A percentile compares a stretch with the other conserved stretches of the same genome.
Conservation (phyloP, 2,888 invertebrate species). For the Phaedon cochleariae region DNA sequence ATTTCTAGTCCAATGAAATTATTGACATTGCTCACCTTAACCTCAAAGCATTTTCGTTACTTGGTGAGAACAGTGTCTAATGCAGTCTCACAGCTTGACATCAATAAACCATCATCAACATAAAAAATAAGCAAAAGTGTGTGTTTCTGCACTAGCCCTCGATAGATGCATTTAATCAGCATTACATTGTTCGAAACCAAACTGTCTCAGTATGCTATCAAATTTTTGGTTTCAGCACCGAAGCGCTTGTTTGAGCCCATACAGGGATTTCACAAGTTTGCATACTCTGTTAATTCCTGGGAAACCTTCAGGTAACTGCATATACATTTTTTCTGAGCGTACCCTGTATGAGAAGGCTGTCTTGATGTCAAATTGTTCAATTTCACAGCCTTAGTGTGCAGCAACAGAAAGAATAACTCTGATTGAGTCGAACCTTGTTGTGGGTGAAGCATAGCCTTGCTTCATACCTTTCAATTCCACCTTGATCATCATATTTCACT, state of each 20-base stretch:
- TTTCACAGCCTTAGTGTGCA: not conserved
- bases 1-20: constrained; percentile 32
- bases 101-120: not conserved
- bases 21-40: constrained; percentile 2
- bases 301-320: not conserved
- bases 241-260: constrained; percentile 52
- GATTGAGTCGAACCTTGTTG: not conserved
- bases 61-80: not conserved
- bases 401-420: not conserved
- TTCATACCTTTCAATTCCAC: constrained; percentile 8
- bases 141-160: not conserved
- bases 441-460: constrained; percentile 5
- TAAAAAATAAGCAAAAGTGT: not conserved
- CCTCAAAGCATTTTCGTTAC: constrained; percentile 14
- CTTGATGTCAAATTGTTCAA: not conserved
- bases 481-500: not conserved
- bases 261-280: constrained; percentile 32
- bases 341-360: too few relatives aligned
- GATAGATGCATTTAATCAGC: constrained; percentile 39
- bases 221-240: constrained; percentile 49
- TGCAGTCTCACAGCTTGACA: not conserved
- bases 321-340: not conserved
- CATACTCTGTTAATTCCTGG: not conserved
- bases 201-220: constrained; percentile 43
- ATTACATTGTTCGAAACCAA: constrained; percentile 41